Conservation (phyloP, 1,140 invertebrate genomes). For the Drosophila mojavensis region DNA sequence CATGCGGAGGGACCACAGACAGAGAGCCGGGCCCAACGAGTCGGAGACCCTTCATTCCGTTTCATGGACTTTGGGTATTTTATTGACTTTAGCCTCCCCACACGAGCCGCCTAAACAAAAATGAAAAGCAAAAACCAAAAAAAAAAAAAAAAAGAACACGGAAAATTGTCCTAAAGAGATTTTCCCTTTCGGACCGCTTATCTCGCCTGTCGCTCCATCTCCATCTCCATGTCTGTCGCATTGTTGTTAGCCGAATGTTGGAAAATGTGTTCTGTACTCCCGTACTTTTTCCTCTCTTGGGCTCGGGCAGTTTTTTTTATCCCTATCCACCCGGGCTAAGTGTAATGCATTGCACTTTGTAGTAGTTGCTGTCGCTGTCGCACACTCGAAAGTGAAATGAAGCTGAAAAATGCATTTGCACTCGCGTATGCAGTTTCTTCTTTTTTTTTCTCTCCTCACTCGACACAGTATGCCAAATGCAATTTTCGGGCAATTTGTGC, state of each 20-base stretch:
- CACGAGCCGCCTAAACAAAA: conserved; percentile 13
- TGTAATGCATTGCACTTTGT: conserved; percentile 56
- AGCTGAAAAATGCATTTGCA: conserved; percentile 82
- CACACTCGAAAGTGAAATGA: conserved; percentile 81
- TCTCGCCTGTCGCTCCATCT: conserved; percentile 39
- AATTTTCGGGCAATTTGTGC: conserved; percentile 60
- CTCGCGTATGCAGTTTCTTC: conserved; percentile 46
- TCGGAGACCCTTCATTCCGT: conserved; percentile 39
- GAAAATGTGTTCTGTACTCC: conserved; percentile 63
- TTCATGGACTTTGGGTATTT: conserved; percentile 55
- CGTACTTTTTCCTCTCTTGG: not conserved
- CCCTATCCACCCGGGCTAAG: conserved; percentile 25
- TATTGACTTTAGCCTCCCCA: conserved; percentile 60
- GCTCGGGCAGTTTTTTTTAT: conserved; percentile 6
- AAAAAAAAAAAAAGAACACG: not conserved
- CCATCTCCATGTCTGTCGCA: conserved; percentile 5
- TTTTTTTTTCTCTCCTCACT: not conserved
- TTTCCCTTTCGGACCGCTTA: conserved; percentile 21
- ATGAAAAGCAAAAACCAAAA: not conserved
- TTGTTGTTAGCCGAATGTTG: conserved; percentile 80
- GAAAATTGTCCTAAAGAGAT: conserved; percentile 21
- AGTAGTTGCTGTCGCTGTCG: conserved; percentile 25
- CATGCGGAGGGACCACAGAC: conserved; percentile 11
- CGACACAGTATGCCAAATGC: conserved; percentile 46
- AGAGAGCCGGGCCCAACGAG: not conserved